Evolutionary conservation across 2,113 vertebrate species (phyloP).

Genomic region (Gorsachius goisagi): DNA sequence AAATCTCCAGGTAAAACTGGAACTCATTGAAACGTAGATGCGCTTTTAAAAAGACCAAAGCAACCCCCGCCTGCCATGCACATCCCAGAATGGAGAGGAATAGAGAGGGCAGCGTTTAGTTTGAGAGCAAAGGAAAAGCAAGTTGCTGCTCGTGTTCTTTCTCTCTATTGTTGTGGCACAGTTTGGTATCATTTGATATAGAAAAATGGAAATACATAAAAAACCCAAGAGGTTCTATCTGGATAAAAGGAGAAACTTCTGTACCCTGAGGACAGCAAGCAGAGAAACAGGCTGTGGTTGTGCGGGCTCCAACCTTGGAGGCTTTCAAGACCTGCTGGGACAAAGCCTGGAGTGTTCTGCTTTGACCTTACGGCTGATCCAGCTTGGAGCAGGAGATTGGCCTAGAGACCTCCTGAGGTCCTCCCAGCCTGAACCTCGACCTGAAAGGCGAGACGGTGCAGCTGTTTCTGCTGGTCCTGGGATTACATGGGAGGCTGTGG

Average conservation of each 20-base stretch:
- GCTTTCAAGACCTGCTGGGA: background rate
- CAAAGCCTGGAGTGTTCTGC: background rate
- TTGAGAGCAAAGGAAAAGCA: background rate
- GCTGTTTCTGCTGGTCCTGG: background rate
- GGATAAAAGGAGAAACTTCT: background rate
- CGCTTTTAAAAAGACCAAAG: background rate
- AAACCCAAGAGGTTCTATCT: background rate
- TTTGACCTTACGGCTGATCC: background rate
- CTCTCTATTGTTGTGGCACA: background rate
- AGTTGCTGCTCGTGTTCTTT: background rate
- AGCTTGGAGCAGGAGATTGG: background rate
- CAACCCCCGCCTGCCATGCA: background rate
- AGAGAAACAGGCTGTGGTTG: background rate
- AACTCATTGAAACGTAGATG: background rate
- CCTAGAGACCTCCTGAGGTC: background rate
- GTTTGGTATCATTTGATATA: background rate
- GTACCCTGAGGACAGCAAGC: background rate
- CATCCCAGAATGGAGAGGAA: background rate
- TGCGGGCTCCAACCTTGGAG: background rate
- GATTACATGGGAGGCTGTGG: background rate
- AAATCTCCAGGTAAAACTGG: background rate
- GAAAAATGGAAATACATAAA: background rate
- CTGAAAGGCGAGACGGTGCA: background rate
- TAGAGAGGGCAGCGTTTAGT: background rate
- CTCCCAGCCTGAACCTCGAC: background rate